phyloP scores from a whole-genome alignment of 2,797 vertebrate species.

The Pelochelys cantorii region DNA sequence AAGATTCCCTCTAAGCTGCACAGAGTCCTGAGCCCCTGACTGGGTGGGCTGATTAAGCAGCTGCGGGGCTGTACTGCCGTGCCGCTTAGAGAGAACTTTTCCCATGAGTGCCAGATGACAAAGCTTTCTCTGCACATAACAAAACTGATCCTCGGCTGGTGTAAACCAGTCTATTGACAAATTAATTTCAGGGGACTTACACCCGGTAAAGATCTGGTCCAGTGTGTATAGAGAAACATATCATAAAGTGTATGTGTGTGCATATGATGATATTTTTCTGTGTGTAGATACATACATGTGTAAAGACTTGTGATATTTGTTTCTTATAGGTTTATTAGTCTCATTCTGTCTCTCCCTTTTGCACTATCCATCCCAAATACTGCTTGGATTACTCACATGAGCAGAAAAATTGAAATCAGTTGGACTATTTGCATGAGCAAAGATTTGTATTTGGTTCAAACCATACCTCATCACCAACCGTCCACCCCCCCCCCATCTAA shows the following conservation, averaged over 20 bases:
- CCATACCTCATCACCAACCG: background rate
- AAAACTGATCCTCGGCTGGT: background rate
- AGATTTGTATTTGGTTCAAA: background rate
- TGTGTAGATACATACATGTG: background rate
- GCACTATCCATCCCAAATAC: background rate
- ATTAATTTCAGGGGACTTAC: background rate
- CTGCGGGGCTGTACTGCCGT: no score
- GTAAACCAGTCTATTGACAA: background rate
- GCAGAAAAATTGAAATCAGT: background rate
- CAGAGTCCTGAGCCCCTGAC: no score
- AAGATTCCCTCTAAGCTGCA: no score
- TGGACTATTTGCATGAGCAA: background rate
- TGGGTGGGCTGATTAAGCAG: no score
- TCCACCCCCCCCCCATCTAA: background rate
- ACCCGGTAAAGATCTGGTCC: background rate
- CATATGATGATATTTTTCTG: background rate
- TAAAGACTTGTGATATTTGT: background rate
- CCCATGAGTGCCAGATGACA: no score
- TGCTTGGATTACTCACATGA: background rate
- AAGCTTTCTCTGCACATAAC: background rate
- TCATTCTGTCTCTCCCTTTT: constrained; percentile 6
- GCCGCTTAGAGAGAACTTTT: no score
- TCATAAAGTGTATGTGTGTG: background rate
- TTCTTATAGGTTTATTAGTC: constrained; percentile 1
- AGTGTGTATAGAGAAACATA: background rate